phyloP scores from a whole-genome alignment of 2,888 invertebrate species.

The Orthosia gracilis region DNA sequence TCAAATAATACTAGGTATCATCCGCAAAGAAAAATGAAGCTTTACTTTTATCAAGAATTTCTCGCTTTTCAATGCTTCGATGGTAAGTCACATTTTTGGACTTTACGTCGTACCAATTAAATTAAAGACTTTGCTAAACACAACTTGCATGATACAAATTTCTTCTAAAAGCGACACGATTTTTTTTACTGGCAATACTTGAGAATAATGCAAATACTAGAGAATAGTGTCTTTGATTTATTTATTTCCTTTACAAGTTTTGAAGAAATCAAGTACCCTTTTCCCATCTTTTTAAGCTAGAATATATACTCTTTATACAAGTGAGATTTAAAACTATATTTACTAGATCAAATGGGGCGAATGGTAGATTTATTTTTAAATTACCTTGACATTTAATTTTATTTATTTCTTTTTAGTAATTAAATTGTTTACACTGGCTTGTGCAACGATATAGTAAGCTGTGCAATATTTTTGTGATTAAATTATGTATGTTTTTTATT shows the following conservation, averaged over 20 bases:
- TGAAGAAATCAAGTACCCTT: slow-evolving; percentile 19
- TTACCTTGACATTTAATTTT: slow-evolving; percentile 27
- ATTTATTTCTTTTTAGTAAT: slow-evolving; percentile 53
- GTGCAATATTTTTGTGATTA: slow-evolving; percentile 64
- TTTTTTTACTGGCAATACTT: slow-evolving; percentile 22
- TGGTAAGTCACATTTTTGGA: slow-evolving; percentile 16
- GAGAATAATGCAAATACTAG: too few relatives aligned
- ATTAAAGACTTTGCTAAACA: neutral
- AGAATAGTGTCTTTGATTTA: neutral
- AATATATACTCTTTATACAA: slow-evolving; percentile 43
- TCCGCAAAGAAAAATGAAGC: neutral
- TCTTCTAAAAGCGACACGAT: neutral
- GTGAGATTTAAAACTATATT: slow-evolving; percentile 49
- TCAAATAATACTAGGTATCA: slow-evolving; percentile 33
- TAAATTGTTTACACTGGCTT: slow-evolving; percentile 42
- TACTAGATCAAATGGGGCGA: slow-evolving; percentile 20
- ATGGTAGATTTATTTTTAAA: slow-evolving; percentile 38
- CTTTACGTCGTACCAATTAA: neutral
- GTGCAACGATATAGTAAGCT: slow-evolving; percentile 41
- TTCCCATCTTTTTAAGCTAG: slow-evolving; percentile 10
- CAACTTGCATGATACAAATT: neutral
- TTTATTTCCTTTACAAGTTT: slow-evolving; percentile 7
- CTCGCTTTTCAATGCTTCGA: slow-evolving; percentile 12
- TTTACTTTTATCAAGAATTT: slow-evolving; percentile 15
- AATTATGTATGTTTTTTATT: slow-evolving; percentile 41